Conservation (phyloP, 2,113 vertebrate species). For the Pangasianodon gigas region DNA sequence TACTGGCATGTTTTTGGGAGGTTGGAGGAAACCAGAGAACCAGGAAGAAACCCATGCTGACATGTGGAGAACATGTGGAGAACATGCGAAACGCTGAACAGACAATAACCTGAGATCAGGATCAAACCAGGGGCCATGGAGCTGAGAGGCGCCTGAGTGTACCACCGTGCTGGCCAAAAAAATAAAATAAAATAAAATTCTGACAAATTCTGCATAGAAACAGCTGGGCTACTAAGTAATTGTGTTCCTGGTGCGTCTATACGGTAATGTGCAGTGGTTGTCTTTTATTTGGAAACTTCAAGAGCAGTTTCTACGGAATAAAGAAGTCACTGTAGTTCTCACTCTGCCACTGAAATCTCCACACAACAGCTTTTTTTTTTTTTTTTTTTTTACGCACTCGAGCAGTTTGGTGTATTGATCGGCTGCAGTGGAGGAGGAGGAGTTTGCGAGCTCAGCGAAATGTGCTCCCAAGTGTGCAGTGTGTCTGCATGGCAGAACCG, state of each 20-base stretch:
- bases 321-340: neutral
- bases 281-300: neutral
- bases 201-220: neutral
- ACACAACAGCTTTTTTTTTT: neutral
- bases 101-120: neutral
- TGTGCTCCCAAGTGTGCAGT: neutral
- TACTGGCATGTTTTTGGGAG: neutral
- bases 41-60: neutral
- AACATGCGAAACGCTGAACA: neutral
- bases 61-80: neutral
- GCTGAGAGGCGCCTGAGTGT: neutral
- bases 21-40: neutral
- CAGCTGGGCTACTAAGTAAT: neutral
- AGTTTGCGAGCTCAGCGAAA: constrained; percentile 46
- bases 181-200: too few relatives aligned
- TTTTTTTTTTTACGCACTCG: neutral
- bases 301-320: neutral
- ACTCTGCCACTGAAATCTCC: neutral
- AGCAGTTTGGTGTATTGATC: constrained; percentile 33
- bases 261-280: neutral
- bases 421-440: constrained; percentile 23
- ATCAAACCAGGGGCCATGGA: neutral
- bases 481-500: neutral
- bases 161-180: neutral
- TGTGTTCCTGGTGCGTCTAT: neutral